phyloP scores from a whole-genome alignment of 2,113 vertebrate genomes.

The Addax nasomaculatus region DNA sequence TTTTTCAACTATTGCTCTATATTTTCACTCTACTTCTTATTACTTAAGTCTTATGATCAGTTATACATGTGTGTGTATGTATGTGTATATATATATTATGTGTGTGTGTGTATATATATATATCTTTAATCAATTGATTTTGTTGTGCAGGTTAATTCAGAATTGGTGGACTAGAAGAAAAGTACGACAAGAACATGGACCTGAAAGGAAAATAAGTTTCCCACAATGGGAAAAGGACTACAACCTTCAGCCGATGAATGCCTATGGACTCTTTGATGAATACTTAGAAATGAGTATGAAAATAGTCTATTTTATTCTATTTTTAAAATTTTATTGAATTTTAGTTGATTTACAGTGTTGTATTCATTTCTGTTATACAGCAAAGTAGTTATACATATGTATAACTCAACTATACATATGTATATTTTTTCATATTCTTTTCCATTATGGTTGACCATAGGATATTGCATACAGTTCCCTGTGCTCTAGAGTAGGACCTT shows the following conservation, averaged over 20 bases:
- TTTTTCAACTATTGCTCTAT: not conserved
- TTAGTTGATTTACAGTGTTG: not conserved
- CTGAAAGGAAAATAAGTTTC: conserved; percentile 82
- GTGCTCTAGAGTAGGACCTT: not conserved
- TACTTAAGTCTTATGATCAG: not conserved
- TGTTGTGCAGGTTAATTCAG: conserved; percentile 86
- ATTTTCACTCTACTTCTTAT: not conserved
- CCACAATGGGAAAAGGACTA: conserved; percentile 96
- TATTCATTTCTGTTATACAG: not conserved
- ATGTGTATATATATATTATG: not conserved
- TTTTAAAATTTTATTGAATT: not conserved
- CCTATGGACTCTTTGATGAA: conserved; percentile 96
- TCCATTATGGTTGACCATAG: not conserved
- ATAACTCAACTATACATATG: not conserved
- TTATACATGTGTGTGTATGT: not conserved
- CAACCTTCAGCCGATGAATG: conserved; percentile 94
- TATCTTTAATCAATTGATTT: not conserved
- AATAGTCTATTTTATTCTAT: not conserved
- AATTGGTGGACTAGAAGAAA: conserved; percentile 94
- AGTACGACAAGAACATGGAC: conserved; percentile 86
- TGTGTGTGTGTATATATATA: not conserved
- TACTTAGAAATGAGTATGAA: conserved; percentile 97
- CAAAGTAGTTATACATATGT: not conserved
- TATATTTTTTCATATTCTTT: not conserved
- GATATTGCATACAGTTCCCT: not conserved